Evolutionary conservation across 2,113 vertebrate species (phyloP).

Genomic region (Vireo altiloquus): DNA sequence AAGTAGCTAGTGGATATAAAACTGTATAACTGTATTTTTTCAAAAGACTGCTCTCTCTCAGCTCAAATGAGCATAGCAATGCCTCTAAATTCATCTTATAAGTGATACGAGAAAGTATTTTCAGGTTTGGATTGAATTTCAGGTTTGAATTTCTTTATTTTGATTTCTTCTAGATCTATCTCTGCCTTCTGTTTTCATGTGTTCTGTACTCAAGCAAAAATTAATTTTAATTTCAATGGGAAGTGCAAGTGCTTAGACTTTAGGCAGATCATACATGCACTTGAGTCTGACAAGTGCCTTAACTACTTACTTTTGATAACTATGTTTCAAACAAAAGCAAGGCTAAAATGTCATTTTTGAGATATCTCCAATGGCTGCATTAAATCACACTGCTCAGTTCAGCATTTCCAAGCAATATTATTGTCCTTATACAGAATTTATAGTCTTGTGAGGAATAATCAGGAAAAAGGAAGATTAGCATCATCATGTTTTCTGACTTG

Average conservation of each 20-base stretch:
- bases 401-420: neutral
- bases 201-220: neutral
- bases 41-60: neutral
- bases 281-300: neutral
- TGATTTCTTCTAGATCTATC: neutral
- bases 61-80: neutral
- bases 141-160: neutral
- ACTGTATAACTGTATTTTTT: neutral
- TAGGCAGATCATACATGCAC: neutral
- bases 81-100: neutral
- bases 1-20: neutral
- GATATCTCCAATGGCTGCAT: neutral
- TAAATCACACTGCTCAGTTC: neutral
- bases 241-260: neutral
- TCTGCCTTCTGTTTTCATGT: neutral
- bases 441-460: neutral
- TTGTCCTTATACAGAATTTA: neutral
- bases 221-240: neutral
- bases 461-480: neutral
- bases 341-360: neutral
- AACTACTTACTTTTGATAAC: neutral
- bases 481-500: neutral
- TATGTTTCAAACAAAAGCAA: neutral
- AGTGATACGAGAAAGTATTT: neutral
- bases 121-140: neutral